Base-by-base conservation (phyloP, 1,140 invertebrate species). In the Diabrotica virgifera region DNA sequence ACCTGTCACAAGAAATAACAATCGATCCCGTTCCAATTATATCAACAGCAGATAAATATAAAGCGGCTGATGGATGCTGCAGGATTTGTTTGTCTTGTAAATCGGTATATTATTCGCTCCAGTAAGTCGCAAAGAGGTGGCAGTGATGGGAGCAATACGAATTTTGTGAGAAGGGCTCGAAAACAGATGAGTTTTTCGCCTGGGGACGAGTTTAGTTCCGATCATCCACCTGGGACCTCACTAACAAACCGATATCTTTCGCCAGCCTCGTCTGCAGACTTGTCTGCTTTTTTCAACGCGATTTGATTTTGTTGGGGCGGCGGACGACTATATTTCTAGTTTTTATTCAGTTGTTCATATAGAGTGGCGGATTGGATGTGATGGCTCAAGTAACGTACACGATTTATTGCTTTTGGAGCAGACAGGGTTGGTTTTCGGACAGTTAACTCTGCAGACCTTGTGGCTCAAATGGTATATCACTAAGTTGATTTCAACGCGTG, bases 141-240 rank as follows among this genome's bases (percentile, higher is more conserved):
- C 37, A n/a, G 12, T 35, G 53, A 54, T 54, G 35, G 12, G 51
- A 38, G 51, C 56, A 68, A 52, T 68, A 59, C 63, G 63, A 65
- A 65, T 65, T 69, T 69, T 65, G 53, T 59, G 57, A 55, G 55
- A 62, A 56, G 54, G 67, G 67, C 59, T 61, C 56, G 54, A 46
- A 62, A 69, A 67, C 58, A 52, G 66, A 70, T 66, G 65, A 68
- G 68, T 58, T 68, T 67, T 66, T 72, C 62, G 64, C 54, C 70
- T 59, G 59, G 72, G 68, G 70, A 72, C 59, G 57, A 66, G 66
- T 72, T 72, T 69, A 64, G 50, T 53, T 50, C 40, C 62, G 63
- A 71, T 70, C 64, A 64, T 58, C 71, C 72, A 74, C 71, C 71
- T 74, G 71, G 71, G 72, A 72, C 72, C 70, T 40, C 53, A 68